These are phyloP conservation scores for Oncorhynchus nerka DNA, from an alignment of 2,113 vertebrate species.

Conservation along the genomic window DNA sequence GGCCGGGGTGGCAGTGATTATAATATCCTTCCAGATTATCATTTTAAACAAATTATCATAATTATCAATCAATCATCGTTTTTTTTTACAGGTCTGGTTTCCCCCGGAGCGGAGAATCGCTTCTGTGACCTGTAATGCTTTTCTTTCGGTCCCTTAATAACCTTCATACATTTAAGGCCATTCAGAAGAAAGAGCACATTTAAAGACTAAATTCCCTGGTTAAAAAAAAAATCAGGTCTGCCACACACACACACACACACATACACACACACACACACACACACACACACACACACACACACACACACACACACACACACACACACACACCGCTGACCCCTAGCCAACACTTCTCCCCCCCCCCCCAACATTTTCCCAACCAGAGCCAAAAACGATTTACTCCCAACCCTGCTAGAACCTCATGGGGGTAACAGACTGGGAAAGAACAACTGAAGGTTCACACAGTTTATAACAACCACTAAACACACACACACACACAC, in stretches of 20 bases:
- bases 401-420: background rate
- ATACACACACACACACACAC: too few species aligned
- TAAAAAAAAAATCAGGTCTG: slow-evolving; percentile 28
- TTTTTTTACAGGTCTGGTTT: slow-evolving; percentile 70
- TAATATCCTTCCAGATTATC: slow-evolving; percentile 87
- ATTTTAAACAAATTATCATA: slow-evolving; percentile 95
- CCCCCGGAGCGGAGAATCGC: slow-evolving; percentile 66
- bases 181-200: slow-evolving; percentile 62
- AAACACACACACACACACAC: slow-evolving; percentile 1
- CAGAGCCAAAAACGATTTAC: slow-evolving; percentile 1
- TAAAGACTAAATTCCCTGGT: slow-evolving; percentile 66
- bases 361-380: background rate
- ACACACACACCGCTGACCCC: slow-evolving; percentile 1
- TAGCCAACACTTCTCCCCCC: background rate
- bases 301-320: slow-evolving; percentile 7
- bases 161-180: slow-evolving; percentile 83
- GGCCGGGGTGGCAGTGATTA: slow-evolving; percentile 70
- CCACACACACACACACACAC: background rate
- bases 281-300: background rate
- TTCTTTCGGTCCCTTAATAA: slow-evolving; percentile 79
- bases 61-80: slow-evolving; percentile 93
- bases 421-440: slow-evolving; percentile 18
- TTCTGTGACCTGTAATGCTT: slow-evolving; percentile 85
- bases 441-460: slow-evolving; percentile 58
- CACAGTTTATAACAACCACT: slow-evolving; percentile 40